Conservation (phyloP, 2,797 vertebrate genomes). For the Molossus alvarezi region DNA sequence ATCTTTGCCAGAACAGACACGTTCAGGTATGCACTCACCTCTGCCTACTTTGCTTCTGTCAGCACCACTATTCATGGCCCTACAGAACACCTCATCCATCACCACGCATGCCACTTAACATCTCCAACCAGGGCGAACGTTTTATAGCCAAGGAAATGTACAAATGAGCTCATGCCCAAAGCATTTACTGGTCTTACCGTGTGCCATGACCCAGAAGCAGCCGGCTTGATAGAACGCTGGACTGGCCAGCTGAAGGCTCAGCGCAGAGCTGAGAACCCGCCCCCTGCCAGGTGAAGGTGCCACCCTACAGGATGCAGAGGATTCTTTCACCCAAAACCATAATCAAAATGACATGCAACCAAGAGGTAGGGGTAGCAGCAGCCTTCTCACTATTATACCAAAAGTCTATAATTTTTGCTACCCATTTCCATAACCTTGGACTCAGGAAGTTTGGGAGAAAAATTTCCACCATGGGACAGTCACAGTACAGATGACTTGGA, state of each 20-base stretch:
- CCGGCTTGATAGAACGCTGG: neutral
- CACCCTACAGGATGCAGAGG: neutral
- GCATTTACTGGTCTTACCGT: neutral
- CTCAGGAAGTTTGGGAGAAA: neutral
- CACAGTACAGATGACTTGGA: neutral
- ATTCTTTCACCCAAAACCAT: neutral
- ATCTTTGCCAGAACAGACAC: conserved; percentile 9
- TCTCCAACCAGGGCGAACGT: neutral
- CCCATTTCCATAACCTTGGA: neutral
- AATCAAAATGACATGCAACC: neutral
- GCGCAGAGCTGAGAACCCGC: neutral
- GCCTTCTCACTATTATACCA: neutral
- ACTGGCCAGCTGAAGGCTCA: neutral
- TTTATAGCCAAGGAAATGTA: neutral
- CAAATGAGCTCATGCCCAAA: neutral
- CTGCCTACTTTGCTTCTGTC: neutral
- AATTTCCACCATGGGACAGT: neutral
- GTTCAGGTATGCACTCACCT: neutral
- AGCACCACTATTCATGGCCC: neutral
- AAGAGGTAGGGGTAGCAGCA: neutral
- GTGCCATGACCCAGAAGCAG: neutral
- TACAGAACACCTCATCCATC: neutral
- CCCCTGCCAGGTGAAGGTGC: neutral
- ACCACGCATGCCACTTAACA: neutral
- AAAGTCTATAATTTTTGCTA: neutral